A percentile compares a stretch with the other conserved stretches of the same genome.
Conservation (phyloP, 2,888 invertebrate genomes). For the Lamellibrachia columna region DNA sequence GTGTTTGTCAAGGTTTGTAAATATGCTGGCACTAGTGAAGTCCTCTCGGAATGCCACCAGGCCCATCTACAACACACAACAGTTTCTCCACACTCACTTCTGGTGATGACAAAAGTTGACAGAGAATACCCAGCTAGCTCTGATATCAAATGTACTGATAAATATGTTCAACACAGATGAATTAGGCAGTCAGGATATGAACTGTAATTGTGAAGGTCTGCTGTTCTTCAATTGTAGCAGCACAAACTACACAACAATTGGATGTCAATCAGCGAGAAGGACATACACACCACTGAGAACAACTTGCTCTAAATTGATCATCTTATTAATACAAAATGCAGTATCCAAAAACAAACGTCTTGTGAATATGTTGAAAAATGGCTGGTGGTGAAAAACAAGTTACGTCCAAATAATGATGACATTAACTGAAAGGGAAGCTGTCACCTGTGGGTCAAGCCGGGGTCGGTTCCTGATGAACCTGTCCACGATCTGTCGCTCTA, state of each 20-base stretch:
- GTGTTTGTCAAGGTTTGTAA: conserved; percentile 45
- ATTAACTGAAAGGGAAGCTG: not conserved
- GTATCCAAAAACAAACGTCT: not conserved
- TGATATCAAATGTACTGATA: not conserved
- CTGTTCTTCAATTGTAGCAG: no score
- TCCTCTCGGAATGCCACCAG: conserved; percentile 50
- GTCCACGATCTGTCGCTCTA: conserved; percentile 49
- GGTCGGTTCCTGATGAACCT: conserved; percentile 44
- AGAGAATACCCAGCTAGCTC: not conserved
- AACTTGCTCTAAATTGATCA: not conserved
- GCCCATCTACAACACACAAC: conserved; percentile 44
- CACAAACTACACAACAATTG: no score
- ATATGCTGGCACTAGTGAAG: conserved; percentile 46
- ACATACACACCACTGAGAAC: not conserved
- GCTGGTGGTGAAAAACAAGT: not conserved
- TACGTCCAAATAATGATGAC: not conserved
- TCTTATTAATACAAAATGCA: not conserved
- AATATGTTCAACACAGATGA: not conserved
- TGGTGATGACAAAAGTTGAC: not conserved
- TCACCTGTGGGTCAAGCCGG: conserved; percentile 29
- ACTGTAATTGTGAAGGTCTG: no score
- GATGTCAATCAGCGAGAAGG: no score
- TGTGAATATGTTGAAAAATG: not conserved
- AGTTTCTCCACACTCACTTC: not conserved
- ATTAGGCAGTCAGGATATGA: no score